phyloP scores from a whole-genome alignment of 1,140 invertebrate genomes.

The Adelges cooleyi region DNA sequence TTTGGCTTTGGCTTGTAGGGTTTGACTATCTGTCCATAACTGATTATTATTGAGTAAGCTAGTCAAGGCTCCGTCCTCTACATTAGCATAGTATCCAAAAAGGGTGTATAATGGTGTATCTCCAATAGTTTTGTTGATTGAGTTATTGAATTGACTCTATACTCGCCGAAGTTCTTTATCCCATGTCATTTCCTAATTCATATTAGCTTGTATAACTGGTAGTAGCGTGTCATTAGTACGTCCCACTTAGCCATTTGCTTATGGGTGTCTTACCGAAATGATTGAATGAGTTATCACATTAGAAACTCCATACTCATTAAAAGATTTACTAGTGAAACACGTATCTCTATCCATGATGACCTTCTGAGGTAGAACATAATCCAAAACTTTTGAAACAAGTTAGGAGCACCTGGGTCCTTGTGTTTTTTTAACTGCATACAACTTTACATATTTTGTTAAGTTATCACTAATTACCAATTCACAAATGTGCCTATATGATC shows the following conservation, averaged over 20 bases:
- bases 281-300: background rate
- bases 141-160: background rate
- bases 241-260: slow-evolving; percentile 8
- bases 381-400: background rate
- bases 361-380: background rate
- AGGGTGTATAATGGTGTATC: slow-evolving; percentile 5
- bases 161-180: background rate
- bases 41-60: background rate
- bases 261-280: background rate
- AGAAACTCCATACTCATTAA: background rate
- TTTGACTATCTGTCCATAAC: background rate
- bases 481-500: background rate
- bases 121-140: background rate
- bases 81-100: background rate
- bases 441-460: background rate
- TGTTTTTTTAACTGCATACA: background rate
- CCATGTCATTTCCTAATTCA: background rate
- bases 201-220: background rate
- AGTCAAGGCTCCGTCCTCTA: background rate
- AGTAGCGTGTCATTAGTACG: background rate
- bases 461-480: background rate
- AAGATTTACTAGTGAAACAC: background rate
- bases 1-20: background rate
- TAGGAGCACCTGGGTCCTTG: background rate
- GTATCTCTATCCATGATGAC: background rate